These are phyloP conservation scores for Hypocryptadius cinnamomeus DNA, from an alignment of 2,113 vertebrate species.

Conservation along the genomic window DNA sequence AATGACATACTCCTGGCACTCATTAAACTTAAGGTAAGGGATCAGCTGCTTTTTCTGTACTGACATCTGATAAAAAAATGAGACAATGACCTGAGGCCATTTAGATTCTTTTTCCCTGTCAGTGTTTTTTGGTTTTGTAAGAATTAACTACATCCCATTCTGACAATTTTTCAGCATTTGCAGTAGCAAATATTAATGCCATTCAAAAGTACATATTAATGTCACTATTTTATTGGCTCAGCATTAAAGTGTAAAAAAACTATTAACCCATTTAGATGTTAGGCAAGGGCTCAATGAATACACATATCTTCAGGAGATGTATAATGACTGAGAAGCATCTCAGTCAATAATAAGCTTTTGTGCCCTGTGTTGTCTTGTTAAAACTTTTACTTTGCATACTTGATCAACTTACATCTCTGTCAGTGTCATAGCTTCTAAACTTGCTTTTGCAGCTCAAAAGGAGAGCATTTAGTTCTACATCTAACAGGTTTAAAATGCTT, in stretches of 20 bases:
- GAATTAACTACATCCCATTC: neutral
- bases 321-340: neutral
- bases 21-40: neutral
- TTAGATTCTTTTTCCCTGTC: neutral
- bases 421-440: neutral
- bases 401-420: neutral
- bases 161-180: neutral
- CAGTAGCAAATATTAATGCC: neutral
- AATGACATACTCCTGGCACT: neutral
- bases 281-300: neutral
- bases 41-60: neutral
- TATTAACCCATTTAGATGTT: neutral
- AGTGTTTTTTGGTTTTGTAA: neutral
- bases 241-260: neutral
- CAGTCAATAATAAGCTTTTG: neutral
- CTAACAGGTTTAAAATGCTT: neutral
- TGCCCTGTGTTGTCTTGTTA: neutral
- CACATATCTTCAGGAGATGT: neutral
- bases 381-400: neutral
- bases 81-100: neutral
- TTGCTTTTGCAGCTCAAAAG: neutral
- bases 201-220: neutral
- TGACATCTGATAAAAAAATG: neutral
- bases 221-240: neutral
- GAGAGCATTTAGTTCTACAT: neutral